Percentiles rank a stretch among this genome's conserved stretches.
Evolutionary conservation across 2,797 vertebrate species (phyloP).

Genomic region (Melanotaenia nigrans): DNA sequence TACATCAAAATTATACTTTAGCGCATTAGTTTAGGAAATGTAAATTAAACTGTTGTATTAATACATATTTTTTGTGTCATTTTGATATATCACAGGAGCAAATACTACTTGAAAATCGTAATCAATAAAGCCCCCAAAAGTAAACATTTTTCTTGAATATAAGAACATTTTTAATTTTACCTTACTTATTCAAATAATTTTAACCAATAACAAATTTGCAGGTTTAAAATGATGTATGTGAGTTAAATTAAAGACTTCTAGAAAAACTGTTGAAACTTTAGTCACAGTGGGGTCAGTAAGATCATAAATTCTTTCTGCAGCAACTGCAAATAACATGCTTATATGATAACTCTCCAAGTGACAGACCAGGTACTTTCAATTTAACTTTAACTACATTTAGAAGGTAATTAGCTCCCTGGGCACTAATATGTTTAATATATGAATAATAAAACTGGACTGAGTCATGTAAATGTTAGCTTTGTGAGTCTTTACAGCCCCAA

Average conservation of each 20-base stretch:
- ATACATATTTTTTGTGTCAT: too few species aligned
- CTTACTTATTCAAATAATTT: too few species aligned
- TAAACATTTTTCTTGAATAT: too few species aligned
- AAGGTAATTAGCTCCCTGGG: neutral
- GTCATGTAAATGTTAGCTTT: neutral
- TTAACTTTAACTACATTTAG: neutral
- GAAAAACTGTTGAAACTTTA: neutral
- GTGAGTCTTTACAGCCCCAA: constrained; percentile 67
- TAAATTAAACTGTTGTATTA: too few species aligned
- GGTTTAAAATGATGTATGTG: too few species aligned
- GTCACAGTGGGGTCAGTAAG: neutral
- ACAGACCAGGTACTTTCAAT: neutral
- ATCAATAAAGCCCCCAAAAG: too few species aligned
- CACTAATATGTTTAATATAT: neutral
- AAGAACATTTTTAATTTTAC: too few species aligned
- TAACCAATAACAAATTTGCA: too few species aligned
- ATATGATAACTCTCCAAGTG: neutral
- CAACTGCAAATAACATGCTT: neutral
- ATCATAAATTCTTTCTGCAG: neutral
- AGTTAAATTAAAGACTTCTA: neutral
- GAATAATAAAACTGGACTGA: neutral
- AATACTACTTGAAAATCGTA: too few species aligned
- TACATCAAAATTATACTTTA: too few species aligned
- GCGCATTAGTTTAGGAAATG: too few species aligned
- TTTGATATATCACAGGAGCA: too few species aligned